phyloP scores from a whole-genome alignment of 2,797 vertebrate species.

The Nothura maculosa region DNA sequence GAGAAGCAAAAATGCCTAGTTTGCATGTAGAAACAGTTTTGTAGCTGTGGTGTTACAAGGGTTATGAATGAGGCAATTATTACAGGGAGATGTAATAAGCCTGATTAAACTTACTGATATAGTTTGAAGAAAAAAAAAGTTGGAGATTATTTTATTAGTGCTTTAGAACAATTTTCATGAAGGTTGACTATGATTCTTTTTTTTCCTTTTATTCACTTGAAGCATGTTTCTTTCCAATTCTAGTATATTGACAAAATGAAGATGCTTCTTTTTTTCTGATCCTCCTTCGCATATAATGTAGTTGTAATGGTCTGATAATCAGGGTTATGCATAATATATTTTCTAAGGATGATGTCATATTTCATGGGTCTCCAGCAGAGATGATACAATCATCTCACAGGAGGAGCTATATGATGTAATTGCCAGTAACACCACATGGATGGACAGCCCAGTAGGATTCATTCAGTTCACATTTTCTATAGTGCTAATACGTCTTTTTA shows the following conservation, averaged over 20 bases:
- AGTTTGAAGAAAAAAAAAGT: neutral
- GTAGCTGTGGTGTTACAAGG: neutral
- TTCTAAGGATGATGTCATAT: slow-evolving; percentile 65
- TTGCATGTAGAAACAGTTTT: neutral
- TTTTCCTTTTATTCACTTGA: neutral
- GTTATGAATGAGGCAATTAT: neutral
- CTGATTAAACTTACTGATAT: neutral
- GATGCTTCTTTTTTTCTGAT: neutral
- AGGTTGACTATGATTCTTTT: neutral
- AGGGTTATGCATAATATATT: slow-evolving; percentile 15
- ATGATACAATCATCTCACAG: slow-evolving; percentile 58
- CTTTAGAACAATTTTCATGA: neutral
- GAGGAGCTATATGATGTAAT: slow-evolving; percentile 48
- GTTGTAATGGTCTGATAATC: slow-evolving; percentile 15
- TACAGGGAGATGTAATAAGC: neutral
- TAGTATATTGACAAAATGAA: neutral
- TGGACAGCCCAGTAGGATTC: slow-evolving; percentile 37
- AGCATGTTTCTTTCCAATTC: neutral
- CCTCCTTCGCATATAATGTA: neutral
- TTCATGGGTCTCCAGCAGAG: slow-evolving; percentile 49
- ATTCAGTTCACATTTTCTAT: slow-evolving; percentile 34
- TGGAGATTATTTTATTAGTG: neutral
- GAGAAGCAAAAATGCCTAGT: neutral
- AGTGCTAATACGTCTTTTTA: neutral
- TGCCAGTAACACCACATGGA: slow-evolving; percentile 36